These are phyloP conservation scores for Epinotia bilunana DNA, from an alignment of 2,888 invertebrate species.

Conservation along the genomic window DNA sequence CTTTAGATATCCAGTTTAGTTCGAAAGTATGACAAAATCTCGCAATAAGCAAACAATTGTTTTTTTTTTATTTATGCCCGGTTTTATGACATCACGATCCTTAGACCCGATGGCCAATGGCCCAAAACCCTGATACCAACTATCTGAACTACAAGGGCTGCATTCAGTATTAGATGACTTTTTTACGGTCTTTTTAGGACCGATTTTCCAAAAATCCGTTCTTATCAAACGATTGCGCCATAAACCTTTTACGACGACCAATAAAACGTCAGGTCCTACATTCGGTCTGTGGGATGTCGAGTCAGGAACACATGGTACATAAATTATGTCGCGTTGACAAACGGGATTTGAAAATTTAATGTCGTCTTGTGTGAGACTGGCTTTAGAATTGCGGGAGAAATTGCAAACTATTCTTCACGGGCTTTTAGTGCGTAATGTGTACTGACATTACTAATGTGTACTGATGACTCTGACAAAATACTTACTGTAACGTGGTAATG, in stretches of 20 bases:
- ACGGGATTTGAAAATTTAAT: slow-evolving; percentile 27
- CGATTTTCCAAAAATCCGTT: slow-evolving; percentile 43
- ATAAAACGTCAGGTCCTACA: slow-evolving; percentile 40
- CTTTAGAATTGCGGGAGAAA: slow-evolving; percentile 45
- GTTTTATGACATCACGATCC: not conserved
- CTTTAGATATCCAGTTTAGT: too few relatives aligned
- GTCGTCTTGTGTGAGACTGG: slow-evolving; percentile 7
- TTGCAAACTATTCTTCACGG: not conserved
- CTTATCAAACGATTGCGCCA: slow-evolving; percentile 40
- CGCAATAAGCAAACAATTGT: slow-evolving; percentile 11
- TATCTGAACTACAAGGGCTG: slow-evolving; percentile 27
- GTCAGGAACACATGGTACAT: slow-evolving; percentile 37
- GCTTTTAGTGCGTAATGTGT: too few relatives aligned
- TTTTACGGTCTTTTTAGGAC: slow-evolving; percentile 38
- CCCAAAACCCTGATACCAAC: not conserved
- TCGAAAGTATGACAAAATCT: not conserved
- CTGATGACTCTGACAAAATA: too few relatives aligned
- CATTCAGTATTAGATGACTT: slow-evolving; percentile 36
- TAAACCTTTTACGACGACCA: slow-evolving; percentile 41
- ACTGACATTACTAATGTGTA: too few relatives aligned
- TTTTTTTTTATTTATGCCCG: slow-evolving; percentile 8
- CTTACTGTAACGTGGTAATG: too few relatives aligned
- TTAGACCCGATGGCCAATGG: slow-evolving; percentile 5
- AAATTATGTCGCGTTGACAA: slow-evolving; percentile 30
- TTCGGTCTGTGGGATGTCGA: slow-evolving; percentile 34